Evolutionary conservation across 2,797 vertebrate species (phyloP).

Genomic region (Labroides dimidiatus): DNA sequence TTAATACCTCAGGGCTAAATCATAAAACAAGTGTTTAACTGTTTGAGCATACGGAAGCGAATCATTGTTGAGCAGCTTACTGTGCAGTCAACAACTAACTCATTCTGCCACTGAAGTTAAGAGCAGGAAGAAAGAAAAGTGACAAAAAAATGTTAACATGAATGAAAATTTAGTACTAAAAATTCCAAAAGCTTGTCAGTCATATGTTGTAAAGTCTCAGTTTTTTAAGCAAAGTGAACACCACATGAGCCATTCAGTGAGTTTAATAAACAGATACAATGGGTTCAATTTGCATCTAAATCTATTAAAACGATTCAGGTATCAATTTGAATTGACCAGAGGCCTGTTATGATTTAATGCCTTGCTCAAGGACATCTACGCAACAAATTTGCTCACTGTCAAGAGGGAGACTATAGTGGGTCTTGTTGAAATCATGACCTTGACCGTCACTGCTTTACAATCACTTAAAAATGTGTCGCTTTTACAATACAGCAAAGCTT

Average conservation of each 20-base stretch:
- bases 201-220: background rate
- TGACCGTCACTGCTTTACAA: no score
- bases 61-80: constrained; percentile 13
- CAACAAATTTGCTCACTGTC: no score
- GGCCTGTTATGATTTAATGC: no score
- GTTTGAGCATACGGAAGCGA: constrained; percentile 42
- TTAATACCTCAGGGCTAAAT: constrained; percentile 39
- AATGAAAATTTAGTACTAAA: no score
- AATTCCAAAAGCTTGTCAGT: no score
- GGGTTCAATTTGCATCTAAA: background rate
- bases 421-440: no score
- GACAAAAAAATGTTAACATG: background rate
- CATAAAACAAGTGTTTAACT: constrained; percentile 30
- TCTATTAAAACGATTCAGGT: constrained; percentile 3
- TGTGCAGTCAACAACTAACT: constrained; percentile 2
- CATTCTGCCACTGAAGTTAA: background rate
- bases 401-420: no score
- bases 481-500: no score
- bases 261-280: background rate
- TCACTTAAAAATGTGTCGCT: no score
- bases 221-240: background rate
- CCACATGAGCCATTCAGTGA: no score
- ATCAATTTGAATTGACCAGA: no score
- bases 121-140: background rate
- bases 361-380: no score